Conservation (phyloP, 2,113 vertebrate genomes). For the Gobius niger region DNA sequence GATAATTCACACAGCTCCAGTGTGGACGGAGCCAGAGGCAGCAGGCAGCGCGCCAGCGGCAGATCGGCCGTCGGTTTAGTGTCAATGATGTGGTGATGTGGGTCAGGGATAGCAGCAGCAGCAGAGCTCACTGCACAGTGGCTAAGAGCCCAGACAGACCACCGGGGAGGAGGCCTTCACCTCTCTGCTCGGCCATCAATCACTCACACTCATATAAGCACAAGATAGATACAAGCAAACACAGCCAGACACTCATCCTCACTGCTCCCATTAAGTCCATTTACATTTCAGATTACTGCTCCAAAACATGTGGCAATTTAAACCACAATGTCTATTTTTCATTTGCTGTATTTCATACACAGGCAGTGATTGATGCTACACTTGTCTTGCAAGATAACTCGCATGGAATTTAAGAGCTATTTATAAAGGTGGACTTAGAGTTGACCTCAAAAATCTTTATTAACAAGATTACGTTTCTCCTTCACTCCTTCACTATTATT, state of each 20-base stretch:
- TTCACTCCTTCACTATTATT: too few species aligned
- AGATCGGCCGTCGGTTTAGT: conserved; percentile 72
- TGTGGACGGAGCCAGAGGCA: conserved; percentile 53
- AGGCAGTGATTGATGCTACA: conserved; percentile 28
- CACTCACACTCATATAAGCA: conserved; percentile 60
- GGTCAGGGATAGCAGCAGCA: conserved; percentile 74
- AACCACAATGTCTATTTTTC: conserved; percentile 25
- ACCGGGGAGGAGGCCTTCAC: conserved; percentile 71
- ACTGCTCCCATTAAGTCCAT: conserved; percentile 29
- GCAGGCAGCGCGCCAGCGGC: conserved; percentile 58
- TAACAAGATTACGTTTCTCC: too few species aligned
- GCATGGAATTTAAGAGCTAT: conserved; percentile 3
- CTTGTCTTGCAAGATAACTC: neutral
- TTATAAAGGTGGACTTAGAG: neutral
- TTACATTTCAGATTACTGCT: conserved; percentile 24
- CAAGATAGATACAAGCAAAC: conserved; percentile 65
- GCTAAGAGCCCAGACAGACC: conserved; percentile 73
- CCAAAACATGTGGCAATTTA: conserved; percentile 25
- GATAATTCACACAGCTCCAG: conserved; percentile 60
- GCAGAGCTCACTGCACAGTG: conserved; percentile 74
- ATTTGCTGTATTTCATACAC: conserved; percentile 10
- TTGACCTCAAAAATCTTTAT: conserved; percentile 13
- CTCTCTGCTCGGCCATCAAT: conserved; percentile 69
- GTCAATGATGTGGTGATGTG: conserved; percentile 72
- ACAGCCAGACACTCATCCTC: conserved; percentile 45